Conservation (phyloP, 2,113 vertebrate species). For the Podarcis raffonei region DNA sequence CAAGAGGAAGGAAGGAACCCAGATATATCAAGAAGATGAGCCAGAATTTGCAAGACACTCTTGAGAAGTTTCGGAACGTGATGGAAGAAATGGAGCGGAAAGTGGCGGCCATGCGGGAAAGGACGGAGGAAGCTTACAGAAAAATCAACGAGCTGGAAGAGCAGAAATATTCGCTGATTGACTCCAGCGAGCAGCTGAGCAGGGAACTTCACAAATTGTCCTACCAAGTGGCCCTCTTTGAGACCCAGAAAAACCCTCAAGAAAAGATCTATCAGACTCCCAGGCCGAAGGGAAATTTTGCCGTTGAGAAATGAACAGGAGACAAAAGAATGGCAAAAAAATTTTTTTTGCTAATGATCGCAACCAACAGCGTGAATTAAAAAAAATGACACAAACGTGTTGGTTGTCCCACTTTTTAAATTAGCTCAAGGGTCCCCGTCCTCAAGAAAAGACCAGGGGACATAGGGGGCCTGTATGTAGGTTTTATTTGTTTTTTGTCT, state of each 20-base stretch:
- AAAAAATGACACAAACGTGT: not conserved
- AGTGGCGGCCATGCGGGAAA: not conserved
- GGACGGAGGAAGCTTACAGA: not conserved
- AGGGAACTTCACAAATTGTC: not conserved
- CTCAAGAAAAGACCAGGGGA: too few species aligned
- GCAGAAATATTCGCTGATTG: not conserved
- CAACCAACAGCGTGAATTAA: not conserved
- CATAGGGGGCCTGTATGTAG: too few species aligned
- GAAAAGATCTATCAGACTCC: not conserved
- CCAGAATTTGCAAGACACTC: not conserved
- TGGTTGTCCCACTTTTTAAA: not conserved
- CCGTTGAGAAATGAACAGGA: not conserved
- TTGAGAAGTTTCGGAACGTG: not conserved
- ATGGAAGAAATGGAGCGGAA: conserved; percentile 19
- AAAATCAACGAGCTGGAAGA: conserved; percentile 11
- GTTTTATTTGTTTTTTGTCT: too few species aligned
- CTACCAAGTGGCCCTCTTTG: not conserved
- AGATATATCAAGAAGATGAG: not conserved
- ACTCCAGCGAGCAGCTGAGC: not conserved
- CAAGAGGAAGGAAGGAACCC: too few species aligned
- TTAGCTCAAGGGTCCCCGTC: not conserved
- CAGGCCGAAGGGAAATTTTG: not conserved
- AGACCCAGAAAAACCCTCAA: not conserved
- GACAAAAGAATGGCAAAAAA: not conserved
- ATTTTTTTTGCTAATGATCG: not conserved